These are phyloP conservation scores for Ostrea edulis DNA, from an alignment of 1,140 invertebrate genomes.

Conservation along the genomic window DNA sequence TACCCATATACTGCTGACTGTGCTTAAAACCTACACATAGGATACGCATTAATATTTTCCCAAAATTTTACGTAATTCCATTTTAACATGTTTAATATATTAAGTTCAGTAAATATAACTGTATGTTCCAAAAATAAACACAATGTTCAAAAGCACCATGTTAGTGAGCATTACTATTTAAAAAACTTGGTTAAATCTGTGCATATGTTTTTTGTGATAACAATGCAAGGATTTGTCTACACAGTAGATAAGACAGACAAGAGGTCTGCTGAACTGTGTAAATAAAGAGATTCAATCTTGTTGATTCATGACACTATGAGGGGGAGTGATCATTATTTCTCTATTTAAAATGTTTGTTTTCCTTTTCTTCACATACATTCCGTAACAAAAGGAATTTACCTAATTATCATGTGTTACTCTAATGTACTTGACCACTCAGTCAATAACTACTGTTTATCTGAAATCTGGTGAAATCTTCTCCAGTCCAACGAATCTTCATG, in stretches of 20 bases:
- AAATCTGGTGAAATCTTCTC: background rate
- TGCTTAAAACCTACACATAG: too few species aligned
- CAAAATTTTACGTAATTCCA: too few species aligned
- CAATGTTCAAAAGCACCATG: too few species aligned
- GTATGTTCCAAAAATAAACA: too few species aligned
- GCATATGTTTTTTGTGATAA: background rate
- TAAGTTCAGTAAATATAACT: too few species aligned
- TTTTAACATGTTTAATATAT: too few species aligned
- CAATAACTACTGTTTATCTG: background rate
- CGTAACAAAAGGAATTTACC: background rate
- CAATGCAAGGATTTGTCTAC: slow-evolving; percentile 10
- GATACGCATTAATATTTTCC: too few species aligned
- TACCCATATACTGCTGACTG: too few species aligned
- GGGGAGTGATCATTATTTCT: background rate
- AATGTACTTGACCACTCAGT: background rate
- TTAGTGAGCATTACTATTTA: too few species aligned
- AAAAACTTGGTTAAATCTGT: too few species aligned
- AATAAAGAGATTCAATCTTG: background rate
- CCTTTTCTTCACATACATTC: slow-evolving; percentile 1
- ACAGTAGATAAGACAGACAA: background rate
- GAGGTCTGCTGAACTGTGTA: background rate
- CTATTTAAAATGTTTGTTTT: background rate
- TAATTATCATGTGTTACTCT: background rate
- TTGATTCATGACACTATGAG: background rate
- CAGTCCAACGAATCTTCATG: background rate